These are phyloP conservation scores for Microtus richardsoni DNA, from an alignment of 2,113 vertebrate species.

Conservation along the genomic window DNA sequence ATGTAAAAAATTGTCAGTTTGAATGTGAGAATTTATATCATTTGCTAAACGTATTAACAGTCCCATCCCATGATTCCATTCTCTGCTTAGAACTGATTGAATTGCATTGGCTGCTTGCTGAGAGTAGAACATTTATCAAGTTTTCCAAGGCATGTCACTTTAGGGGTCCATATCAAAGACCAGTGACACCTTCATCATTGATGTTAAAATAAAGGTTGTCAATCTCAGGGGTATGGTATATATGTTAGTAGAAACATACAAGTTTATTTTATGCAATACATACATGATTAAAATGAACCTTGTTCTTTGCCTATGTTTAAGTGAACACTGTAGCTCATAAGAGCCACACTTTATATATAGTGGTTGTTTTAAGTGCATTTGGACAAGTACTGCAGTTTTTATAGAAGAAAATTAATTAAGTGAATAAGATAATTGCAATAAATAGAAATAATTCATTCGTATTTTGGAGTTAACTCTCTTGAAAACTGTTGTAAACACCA, in stretches of 20 bases:
- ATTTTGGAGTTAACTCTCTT: constrained; percentile 31
- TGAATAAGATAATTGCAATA: neutral
- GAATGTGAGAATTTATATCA: neutral
- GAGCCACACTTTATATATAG: neutral
- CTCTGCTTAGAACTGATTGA: neutral
- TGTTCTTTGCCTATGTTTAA: neutral
- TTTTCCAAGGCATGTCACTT: neutral
- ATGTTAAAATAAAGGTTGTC: neutral
- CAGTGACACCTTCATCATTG: neutral
- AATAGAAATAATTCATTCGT: constrained; percentile 11
- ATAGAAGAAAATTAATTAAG: neutral
- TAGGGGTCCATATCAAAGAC: neutral
- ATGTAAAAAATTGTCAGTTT: constrained; percentile 9
- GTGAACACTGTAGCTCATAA: neutral
- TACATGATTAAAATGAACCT: neutral
- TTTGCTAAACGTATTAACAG: neutral
- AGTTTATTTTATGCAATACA: neutral
- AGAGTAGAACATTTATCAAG: neutral
- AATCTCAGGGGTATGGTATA: too few species aligned
- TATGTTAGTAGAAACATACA: neutral
- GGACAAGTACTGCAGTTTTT: neutral
- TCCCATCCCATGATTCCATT: too few species aligned
- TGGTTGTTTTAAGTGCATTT: neutral
- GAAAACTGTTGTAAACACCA: neutral
- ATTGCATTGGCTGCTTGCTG: neutral